phyloP scores from a whole-genome alignment of 92 coral and sea anemone species.

The Micromussa lordhowensis region DNA sequence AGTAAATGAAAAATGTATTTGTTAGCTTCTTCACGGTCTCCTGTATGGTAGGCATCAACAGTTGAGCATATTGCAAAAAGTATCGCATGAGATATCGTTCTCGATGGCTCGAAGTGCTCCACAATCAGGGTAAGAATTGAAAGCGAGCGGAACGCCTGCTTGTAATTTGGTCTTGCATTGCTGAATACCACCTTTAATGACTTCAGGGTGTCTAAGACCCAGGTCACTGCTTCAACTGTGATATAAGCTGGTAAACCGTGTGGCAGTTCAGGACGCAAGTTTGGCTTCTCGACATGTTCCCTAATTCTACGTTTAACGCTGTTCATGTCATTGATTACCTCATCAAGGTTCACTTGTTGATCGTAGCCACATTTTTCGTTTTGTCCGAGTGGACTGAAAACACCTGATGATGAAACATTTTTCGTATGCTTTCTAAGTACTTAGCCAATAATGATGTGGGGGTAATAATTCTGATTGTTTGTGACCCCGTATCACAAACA shows the following conservation, averaged over 20 bases:
- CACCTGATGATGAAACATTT: conserved; percentile 35
- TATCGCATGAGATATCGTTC: conserved; percentile 14
- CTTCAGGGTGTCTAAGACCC: too few relatives aligned
- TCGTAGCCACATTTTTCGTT: conserved; percentile 8
- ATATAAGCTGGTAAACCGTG: too few relatives aligned
- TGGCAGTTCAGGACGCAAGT: too few relatives aligned
- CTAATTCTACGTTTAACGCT: too few relatives aligned
- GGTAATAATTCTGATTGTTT: too few relatives aligned
- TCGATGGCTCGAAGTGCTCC: conserved; percentile 13
- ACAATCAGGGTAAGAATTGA: conserved; percentile 11
- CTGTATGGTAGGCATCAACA: conserved; percentile 26
- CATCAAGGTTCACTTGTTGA: background rate
- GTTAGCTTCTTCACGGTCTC: conserved; percentile 20
- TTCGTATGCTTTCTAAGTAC: conserved; percentile 20
- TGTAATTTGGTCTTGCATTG: background rate
- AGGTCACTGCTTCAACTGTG: too few relatives aligned
- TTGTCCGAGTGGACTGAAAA: conserved; percentile 18
- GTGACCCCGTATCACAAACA: conserved; percentile 23
- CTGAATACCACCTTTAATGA: too few relatives aligned
- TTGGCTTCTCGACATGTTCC: too few relatives aligned
- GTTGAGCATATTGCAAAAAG: conserved; percentile 21
- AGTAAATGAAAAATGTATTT: conserved; percentile 25
- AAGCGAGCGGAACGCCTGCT: conserved; percentile 10
- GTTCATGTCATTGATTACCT: conserved; percentile 15
- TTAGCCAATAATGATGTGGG: conserved; percentile 18